Base-by-base conservation (phyloP, 1,140 invertebrate species). In the Penaeus indicus region DNA sequence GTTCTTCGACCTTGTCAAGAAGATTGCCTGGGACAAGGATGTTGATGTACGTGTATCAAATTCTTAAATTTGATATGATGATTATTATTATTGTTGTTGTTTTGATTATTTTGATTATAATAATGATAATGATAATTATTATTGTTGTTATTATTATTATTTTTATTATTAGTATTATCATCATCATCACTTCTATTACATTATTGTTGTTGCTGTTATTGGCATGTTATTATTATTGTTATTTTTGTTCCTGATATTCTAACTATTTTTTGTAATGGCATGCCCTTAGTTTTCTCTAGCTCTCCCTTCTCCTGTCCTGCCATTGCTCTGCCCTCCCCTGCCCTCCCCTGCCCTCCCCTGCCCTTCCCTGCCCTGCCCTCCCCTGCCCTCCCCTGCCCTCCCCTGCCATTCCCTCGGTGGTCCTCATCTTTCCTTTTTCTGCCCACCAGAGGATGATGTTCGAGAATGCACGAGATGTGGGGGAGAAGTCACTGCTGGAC, bases 1-100 rank as follows among this genome's bases (percentile, higher is more conserved):
- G 92, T 99, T 99, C 93, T 95, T 96, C 60, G 93, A 94, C 38
- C 93, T 99, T 1, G 98, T 98, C 92, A 95, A 98, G 91, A 97
- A 96, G 92, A 92, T 99, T 0, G 95, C 98, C 91, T 95, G 97
- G 93, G 96, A 97, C 92, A 94, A 95, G 21, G 90, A 92, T 89
- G 93, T 94, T 91, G 91, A 92, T 92, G 77, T 89, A 77, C 72
- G 81, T 90, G 18, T 87, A 19, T 63, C 54, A 32, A 42, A 13
- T 61, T 10, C 64, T 83, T 78, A 21, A 32, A 1, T 78, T 38
- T 78, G 21, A 78, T 22, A 38, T 78, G 22, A 5, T n/a, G 38
- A 32, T 27, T 25, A 72, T 13, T 72, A n/a, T 72, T 22, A 18
- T n/a, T 61, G n/a, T 22, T n/a, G 18, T 42, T n/a, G 3, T 54